Evolutionary conservation across 2,113 vertebrate genomes (phyloP).

Genomic region (Gallinago jamesoni): DNA sequence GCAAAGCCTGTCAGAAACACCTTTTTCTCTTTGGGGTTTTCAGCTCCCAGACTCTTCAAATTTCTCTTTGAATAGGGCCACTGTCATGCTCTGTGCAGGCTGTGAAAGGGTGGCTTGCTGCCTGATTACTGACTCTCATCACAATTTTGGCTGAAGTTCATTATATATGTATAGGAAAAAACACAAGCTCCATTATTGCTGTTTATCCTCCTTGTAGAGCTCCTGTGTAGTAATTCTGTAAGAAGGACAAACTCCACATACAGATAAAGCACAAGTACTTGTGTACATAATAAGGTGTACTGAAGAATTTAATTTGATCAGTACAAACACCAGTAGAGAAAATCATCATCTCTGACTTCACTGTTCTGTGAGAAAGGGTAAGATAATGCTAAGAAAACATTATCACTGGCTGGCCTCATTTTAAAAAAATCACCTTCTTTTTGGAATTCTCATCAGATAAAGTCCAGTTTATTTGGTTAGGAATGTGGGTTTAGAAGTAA

Average conservation of each 20-base stretch:
- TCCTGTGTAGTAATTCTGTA: background rate
- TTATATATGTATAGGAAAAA: background rate
- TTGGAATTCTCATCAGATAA: slow-evolving; percentile 18
- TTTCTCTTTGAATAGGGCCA: background rate
- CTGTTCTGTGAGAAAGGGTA: background rate
- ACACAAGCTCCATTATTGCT: background rate
- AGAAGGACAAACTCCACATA: background rate
- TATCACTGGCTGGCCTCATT: background rate
- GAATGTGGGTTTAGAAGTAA: background rate
- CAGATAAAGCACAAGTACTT: background rate
- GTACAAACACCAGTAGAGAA: slow-evolving; percentile 12
- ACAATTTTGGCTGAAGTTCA: background rate
- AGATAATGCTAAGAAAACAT: background rate
- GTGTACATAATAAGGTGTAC: background rate
- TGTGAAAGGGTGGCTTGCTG: background rate
- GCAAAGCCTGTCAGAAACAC: background rate
- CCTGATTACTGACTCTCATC: background rate
- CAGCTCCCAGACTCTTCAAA: background rate
- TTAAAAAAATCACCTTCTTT: background rate
- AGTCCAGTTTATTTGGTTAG: background rate
- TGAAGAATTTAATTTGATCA: slow-evolving; percentile 14
- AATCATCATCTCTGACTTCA: background rate
- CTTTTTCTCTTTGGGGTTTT: background rate
- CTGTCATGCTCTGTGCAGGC: background rate
- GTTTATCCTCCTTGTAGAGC: background rate